Conservation (phyloP, 2,113 vertebrate species). For the human region DNA sequence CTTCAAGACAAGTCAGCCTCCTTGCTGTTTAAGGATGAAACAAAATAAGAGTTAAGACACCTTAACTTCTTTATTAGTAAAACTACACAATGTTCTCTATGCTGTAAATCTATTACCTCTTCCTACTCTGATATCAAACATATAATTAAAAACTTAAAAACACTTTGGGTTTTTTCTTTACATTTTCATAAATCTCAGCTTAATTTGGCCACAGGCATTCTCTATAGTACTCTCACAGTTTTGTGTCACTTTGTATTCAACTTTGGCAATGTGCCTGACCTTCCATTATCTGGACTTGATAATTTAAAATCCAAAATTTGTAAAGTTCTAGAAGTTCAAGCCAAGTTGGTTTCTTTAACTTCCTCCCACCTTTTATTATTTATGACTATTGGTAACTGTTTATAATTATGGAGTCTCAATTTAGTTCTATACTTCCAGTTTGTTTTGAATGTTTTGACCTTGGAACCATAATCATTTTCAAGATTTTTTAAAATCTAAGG, state of each 20-base stretch:
- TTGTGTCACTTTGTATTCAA: neutral
- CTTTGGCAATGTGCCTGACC: conserved; percentile 15
- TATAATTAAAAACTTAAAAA: neutral
- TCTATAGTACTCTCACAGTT: neutral
- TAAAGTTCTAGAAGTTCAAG: neutral
- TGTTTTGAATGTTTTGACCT: conserved; percentile 21
- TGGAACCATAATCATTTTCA: conserved; percentile 35
- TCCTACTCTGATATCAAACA: neutral
- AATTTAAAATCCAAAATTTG: conserved; percentile 21
- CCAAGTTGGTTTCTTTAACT: conserved; percentile 10
- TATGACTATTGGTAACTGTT: conserved; percentile 8
- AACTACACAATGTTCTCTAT: neutral
- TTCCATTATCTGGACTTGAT: conserved; percentile 23
- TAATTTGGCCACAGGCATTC: neutral
- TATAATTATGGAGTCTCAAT: neutral
- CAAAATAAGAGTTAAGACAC: neutral
- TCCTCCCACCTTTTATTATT: conserved; percentile 20
- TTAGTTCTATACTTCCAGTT: neutral
- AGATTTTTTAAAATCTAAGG: neutral
- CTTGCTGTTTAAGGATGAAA: conserved; percentile 4
- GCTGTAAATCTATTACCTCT: neutral
- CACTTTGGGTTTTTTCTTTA: neutral
- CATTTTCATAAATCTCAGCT: neutral
- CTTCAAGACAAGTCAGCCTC: neutral
- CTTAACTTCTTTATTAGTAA: neutral